phyloP scores from a whole-genome alignment of 2,888 invertebrate species.

The Ectemnius lituratus region DNA sequence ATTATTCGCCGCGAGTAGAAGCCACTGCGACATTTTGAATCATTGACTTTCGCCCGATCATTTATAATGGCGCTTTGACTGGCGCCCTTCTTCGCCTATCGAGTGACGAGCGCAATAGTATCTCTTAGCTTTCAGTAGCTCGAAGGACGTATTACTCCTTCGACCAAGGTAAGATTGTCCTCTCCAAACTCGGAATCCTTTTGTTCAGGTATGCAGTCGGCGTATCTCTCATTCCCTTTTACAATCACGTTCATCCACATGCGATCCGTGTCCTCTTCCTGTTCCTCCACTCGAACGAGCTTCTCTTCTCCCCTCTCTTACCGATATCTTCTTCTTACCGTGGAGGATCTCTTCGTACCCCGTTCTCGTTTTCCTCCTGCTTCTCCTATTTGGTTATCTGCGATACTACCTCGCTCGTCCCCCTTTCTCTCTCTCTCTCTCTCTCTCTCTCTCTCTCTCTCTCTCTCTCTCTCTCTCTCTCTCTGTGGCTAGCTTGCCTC shows the following conservation, averaged over 20 bases:
- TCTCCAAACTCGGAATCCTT: too few species aligned
- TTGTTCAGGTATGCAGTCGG: too few species aligned
- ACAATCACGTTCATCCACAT: not conserved
- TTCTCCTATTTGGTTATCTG: conserved; percentile 14
- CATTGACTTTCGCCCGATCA: not conserved
- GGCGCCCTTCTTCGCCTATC: not conserved
- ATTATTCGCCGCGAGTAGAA: conserved; percentile 59
- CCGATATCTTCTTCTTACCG: not conserved
- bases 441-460: conserved; percentile 18
- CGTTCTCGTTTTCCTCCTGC: conserved; percentile 7
- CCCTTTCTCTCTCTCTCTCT: conserved; percentile 6
- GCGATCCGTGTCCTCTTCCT: conserved; percentile 7
- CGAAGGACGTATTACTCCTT: not conserved
- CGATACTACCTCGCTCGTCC: conserved; percentile 20
- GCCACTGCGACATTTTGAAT: not conserved
- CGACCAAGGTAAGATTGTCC: too few species aligned
- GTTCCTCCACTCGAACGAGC: not conserved
- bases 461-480: conserved; percentile 3
- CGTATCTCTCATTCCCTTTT: too few species aligned
- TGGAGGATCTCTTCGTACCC: not conserved
- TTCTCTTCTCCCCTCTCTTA: not conserved
- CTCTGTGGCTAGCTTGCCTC: conserved; percentile 1
- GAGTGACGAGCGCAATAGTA: too few species aligned
- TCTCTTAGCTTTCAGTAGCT: not conserved
- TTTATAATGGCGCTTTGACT: conserved; percentile 1